Evolutionary conservation across 2,888 invertebrate species (phyloP), one percentile per base, ranked within the genome.

Genomic region (Baccha elongata): DNA sequence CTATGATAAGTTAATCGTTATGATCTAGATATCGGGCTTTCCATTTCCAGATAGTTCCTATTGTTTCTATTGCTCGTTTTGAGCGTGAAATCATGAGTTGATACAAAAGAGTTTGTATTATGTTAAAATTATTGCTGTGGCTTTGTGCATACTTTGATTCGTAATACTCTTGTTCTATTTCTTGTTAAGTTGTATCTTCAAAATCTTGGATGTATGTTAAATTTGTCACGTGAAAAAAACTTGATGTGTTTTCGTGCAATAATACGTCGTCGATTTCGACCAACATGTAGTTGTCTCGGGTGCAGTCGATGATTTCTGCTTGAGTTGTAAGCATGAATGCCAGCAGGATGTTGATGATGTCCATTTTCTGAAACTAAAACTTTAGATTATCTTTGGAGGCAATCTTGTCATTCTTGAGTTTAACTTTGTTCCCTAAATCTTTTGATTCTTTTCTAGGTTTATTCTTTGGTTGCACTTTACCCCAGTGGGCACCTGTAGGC

Each of bases 391-490:
- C 55, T 37, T 55, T 68, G 32, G 48, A 48, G 37, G 58, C 26
- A 7, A 48, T 58, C 40, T 35, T n/a, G n/a, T n/a, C n/a, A 23
- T 40, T 40, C 6, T 11, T n/a, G 13, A 55, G 10, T 50, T 71
- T 11, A 11, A 71, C 60, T 50, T 42, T 52, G n/a, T 29, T 58
- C 11, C 52, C 72, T 53, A 44, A 44, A 10, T 72, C 52, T 53
- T 52, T n/a, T 8, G 10, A 7, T 23, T 35, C 62, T 15, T 53
- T 53, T n/a, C 15, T 13, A 3, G 15, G 35, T 72, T 44, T 62
- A 52, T 52, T 53, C 40, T 50, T 62, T 0, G 52, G 44, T 37
- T 52, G 44, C n/a, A 2, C 48, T 19, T 40, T 71, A 48, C 13
- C 40, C 52, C 35, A 44, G 32, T 1, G 10, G 21, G 21, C 46